Conservation (phyloP, 2,113 vertebrate species). For the Ammodytes marinus region DNA sequence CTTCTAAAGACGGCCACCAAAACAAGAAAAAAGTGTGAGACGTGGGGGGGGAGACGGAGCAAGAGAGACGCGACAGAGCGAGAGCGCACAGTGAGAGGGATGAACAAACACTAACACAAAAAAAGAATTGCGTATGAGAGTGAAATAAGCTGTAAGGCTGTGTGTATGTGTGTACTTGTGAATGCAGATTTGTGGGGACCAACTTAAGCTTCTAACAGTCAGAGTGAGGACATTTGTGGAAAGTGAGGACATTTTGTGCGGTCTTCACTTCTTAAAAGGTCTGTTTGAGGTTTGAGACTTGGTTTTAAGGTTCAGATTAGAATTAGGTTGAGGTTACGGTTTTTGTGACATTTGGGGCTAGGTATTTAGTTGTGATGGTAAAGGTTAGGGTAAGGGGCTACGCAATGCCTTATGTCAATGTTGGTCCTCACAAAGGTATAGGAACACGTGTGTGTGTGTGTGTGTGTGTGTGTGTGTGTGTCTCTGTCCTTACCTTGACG, state of each 20-base stretch:
- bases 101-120: slow-evolving; percentile 58
- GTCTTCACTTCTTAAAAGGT: no score
- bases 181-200: not conserved
- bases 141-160: slow-evolving; percentile 41
- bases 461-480: slow-evolving; percentile 29
- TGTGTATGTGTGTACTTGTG: slow-evolving; percentile 22
- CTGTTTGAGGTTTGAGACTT: no score
- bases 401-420: no score
- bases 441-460: not conserved
- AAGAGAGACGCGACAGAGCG: slow-evolving; percentile 44
- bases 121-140: slow-evolving; percentile 46
- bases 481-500: slow-evolving; percentile 92
- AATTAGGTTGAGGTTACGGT: no score
- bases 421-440: no score
- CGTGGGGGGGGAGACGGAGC: slow-evolving; percentile 23
- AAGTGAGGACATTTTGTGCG: no score
- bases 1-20: slow-evolving; percentile 71
- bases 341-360: no score
- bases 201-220: no score
- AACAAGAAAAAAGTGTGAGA: slow-evolving; percentile 53
- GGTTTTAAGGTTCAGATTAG: no score
- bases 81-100: slow-evolving; percentile 40
- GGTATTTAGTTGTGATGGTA: no score
- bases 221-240: no score
- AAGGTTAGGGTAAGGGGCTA: no score